phyloP scores from a whole-genome alignment of 92 coral and sea anemone species.

The Paragorgia papillata region DNA sequence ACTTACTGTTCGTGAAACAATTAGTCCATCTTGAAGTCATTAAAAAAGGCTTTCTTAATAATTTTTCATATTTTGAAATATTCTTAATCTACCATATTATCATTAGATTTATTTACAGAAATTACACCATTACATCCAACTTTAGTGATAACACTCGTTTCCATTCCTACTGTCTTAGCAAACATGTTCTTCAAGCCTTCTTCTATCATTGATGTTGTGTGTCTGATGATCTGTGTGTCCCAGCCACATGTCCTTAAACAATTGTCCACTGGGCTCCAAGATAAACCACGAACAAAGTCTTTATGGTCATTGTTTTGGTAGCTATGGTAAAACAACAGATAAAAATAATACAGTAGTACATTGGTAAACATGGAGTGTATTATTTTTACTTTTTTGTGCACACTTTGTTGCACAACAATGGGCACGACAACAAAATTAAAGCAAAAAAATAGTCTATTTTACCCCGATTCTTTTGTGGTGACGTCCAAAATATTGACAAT shows the following conservation, averaged over 20 bases:
- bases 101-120: background rate
- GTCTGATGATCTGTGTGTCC: conserved; percentile 82
- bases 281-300: conserved; percentile 88
- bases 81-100: background rate
- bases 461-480: conserved; percentile 73
- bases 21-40: no score
- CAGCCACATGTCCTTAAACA: conserved; percentile 94
- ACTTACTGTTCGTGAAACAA: no score
- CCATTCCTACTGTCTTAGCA: conserved; percentile 6
- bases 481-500: conserved; percentile 87
- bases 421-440: no score
- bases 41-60: no score
- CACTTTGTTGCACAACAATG: no score
- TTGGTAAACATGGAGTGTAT: no score
- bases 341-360: no score
- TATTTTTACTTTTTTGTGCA: no score
- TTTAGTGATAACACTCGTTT: conserved; percentile 36
- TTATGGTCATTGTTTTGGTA: conserved; percentile 84
- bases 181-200: background rate
- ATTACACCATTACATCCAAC: conserved; percentile 36
- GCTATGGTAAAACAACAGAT: conserved; percentile 51
- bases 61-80: background rate
- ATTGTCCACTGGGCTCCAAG: conserved; percentile 96
- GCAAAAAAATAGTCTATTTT: no score
- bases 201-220: conserved; percentile 49